Evolutionary conservation across 2,113 vertebrate species (phyloP), one percentile per base, ranked within the genome.

Genomic region (Rhineura floridana): DNA sequence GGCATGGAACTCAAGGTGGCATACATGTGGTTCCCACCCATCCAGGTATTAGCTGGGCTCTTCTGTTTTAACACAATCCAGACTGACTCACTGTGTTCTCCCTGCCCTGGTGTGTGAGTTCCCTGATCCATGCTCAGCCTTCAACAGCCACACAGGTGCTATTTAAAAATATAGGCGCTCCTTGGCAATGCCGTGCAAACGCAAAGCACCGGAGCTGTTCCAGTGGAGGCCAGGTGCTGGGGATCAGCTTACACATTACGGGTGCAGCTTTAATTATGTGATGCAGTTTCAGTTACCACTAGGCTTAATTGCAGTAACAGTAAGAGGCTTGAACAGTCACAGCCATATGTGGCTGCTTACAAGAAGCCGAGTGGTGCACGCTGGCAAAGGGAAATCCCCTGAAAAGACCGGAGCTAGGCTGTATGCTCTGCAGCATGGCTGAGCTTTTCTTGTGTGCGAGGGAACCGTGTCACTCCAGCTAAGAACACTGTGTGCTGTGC

Each of bases 331-430:
- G 62, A 0, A 76, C 75, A 42, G 85, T 81, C 90, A 55, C 48
- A 8, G 88, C 86, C 89, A 69, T 52, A 87, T 11, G 89, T 30
- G 39, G 11, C 88, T 67, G 73, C 46, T 93, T 87, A 88, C 94
- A 84, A 93, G 95, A 90, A 93, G 83, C 85, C 6, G 75, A 81
- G 78, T 0, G 17, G 28, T 30, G 87, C 87, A 0, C n/a, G 65
- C 17, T 12, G 13, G 89, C 30, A n/a, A 62, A 28, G 93, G 94
- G 92, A 94, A 94, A 83, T 87, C 88, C 92, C 93, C 92, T 3
- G 4, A 10, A 52, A 23, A 30, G 52, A 62, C 85, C 46, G 1
- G 70, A 25, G 62, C 75, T 23, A 48, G 63, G 70, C 73, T 44
- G 6, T 48, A 55, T 36, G 28, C 67, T 2, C 89, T 33, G 33